Conservation (phyloP, 2,797 vertebrate genomes). For the Sebastes matsubarae region DNA sequence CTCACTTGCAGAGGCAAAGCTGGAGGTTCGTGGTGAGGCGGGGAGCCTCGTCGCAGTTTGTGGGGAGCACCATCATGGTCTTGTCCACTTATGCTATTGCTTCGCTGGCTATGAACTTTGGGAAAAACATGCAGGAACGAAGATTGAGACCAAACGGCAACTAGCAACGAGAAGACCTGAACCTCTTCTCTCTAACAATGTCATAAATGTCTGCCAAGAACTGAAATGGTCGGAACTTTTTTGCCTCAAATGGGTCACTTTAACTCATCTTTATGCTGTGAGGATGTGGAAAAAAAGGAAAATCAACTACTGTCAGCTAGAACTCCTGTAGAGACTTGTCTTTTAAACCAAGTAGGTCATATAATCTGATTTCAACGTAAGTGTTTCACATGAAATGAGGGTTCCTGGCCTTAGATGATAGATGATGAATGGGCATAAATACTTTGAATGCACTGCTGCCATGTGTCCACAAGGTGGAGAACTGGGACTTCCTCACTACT, state of each 20-base stretch:
- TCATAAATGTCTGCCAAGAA: neutral
- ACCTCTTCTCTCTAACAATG: neutral
- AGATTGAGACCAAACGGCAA: constrained; percentile 37
- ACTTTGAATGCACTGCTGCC: constrained; percentile 31
- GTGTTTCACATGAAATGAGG: neutral
- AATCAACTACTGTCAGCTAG: neutral
- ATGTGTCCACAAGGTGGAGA: constrained; percentile 62
- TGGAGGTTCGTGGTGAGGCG: constrained; percentile 30
- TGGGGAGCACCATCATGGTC: constrained; percentile 68
- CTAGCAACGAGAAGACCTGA: constrained; percentile 3
- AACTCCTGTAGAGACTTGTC: neutral
- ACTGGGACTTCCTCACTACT: constrained; percentile 22
- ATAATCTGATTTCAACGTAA: neutral
- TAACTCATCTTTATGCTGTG: neutral
- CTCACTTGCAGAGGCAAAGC: constrained; percentile 24
- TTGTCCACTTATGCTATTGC: constrained; percentile 63
- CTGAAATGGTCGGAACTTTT: neutral
- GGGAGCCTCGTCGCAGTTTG: constrained; percentile 67
- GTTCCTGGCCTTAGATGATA: neutral
- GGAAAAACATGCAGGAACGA: constrained; percentile 61
- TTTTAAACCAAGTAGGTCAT: neutral
- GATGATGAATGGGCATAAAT: neutral
- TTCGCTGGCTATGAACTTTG: constrained; percentile 64
- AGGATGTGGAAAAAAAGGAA: neutral
- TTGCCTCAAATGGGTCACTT: neutral